A percentile compares a stretch with the other conserved stretches of the same genome.
These are phyloP conservation scores for Otus scops DNA, from an alignment of 2,797 vertebrate species.

Conservation along the genomic window DNA sequence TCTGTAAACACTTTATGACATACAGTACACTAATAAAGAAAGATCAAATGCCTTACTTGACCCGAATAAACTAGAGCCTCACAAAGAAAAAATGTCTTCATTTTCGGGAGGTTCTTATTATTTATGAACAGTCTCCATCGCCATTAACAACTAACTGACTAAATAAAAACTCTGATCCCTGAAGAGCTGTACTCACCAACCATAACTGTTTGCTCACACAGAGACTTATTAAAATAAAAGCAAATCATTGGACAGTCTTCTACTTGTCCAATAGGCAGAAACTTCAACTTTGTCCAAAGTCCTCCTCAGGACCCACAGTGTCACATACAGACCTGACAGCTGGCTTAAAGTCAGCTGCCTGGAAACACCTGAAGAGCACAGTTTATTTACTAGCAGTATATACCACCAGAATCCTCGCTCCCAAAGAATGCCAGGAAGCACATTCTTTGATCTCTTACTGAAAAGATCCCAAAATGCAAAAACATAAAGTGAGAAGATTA, in stretches of 20 bases:
- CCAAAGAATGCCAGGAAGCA: background rate
- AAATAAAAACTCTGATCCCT: background rate
- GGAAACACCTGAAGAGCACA: background rate
- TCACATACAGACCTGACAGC: background rate
- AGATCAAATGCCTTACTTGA: background rate
- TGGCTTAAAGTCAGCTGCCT: background rate
- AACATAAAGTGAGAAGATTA: constrained; percentile 9
- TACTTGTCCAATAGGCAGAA: background rate
- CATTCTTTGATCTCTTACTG: constrained; percentile 27
- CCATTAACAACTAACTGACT: background rate
- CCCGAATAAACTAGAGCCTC: accelerated
- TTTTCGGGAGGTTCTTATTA: background rate
- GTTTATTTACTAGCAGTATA: background rate
- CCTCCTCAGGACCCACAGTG: background rate
- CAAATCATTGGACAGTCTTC: background rate
- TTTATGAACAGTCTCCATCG: background rate
- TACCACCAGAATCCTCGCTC: background rate
- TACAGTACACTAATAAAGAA: background rate
- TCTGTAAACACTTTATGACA: background rate
- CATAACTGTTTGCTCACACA: background rate
- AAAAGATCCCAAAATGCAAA: background rate
- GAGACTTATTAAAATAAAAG: background rate
- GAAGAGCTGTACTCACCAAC: background rate
- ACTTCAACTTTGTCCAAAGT: background rate
- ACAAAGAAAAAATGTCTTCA: background rate